Base-by-base conservation (phyloP, 2,888 invertebrate species). In the Lepidonotus clava region DNA sequence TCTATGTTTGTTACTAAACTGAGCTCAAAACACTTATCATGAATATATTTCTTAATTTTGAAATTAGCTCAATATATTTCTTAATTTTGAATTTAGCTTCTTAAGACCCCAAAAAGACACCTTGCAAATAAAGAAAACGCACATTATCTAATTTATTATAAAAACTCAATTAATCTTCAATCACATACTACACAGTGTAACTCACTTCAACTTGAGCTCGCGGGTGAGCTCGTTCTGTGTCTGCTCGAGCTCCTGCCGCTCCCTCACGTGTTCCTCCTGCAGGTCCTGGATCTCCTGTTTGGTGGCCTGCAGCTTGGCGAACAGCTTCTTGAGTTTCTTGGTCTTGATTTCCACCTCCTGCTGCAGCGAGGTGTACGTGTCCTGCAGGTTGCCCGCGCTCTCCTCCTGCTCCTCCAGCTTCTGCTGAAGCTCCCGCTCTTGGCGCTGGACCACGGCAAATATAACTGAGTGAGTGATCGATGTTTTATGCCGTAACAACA, bases 331-430 rank as follows among this genome's bases (percentile, higher is more conserved):
- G 86, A 99, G 94, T 94, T 98, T 98, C 91, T 97, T 97, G 36
- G 98, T 97, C 94, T 99, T 99, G 87, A 98, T 96, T 93, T 99
- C 99, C 0, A 99, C 98, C 95, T 99, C 99, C 93, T 98, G 98
- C 93, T 98, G 98, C 86, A 99, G 95, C 84, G 97, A 97, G 11
- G 97, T 96, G 92, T 97, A 99, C 0, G 98, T 98, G 92, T 97
- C 97, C 87, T 97, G 96, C 86, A 99, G 96, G 92, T 97, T 98
- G 83, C 97, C 95, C 21, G 98, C 97, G 24, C 97, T 97, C 93
- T 99, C 97, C 93, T 99, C 99, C 94, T 99, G 97, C 91, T 97
- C 95, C 92, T 99, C 98, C 85, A 99, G 95, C 92, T 97, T 96
- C 94, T 98, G 98, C 92, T 97, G 97, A 96, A 99, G 98, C 95